Evolutionary conservation across 2,797 vertebrate genomes (phyloP).

Genomic region (Schizopygopsis malacanthus): DNA sequence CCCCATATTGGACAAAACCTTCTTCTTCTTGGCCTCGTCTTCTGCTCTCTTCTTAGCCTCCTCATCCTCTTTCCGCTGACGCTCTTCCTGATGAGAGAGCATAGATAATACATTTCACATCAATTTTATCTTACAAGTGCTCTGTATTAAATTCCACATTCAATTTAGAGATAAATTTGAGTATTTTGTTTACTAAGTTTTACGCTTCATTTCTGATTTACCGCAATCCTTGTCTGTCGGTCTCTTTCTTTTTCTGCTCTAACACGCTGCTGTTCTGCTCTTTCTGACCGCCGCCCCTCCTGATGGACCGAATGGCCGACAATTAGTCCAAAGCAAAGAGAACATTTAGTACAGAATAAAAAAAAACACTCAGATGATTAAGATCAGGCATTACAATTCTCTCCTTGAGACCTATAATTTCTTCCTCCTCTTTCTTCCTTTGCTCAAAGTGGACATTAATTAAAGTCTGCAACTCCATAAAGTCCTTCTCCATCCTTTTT

Average conservation of each 20-base stretch:
- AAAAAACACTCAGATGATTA: not conserved
- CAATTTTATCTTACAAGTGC: not conserved
- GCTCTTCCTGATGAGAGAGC: slow-evolving; percentile 81
- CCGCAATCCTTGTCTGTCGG: slow-evolving; percentile 86
- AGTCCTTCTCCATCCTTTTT: slow-evolving; percentile 93
- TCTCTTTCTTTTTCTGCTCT: slow-evolving; percentile 89
- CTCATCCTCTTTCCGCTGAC: slow-evolving; percentile 90
- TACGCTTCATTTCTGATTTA: slow-evolving; percentile 63
- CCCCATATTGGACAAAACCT: slow-evolving; percentile 90
- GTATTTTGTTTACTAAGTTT: not conserved
- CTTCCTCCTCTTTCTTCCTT: slow-evolving; percentile 91
- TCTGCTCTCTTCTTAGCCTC: slow-evolving; percentile 90
- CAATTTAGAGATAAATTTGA: not conserved
- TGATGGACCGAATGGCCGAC: slow-evolving; percentile 57
- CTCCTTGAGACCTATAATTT: slow-evolving; percentile 86
- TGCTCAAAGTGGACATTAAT: slow-evolving; percentile 94
- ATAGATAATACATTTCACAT: not conserved
- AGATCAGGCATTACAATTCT: slow-evolving; percentile 78
- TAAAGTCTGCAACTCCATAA: slow-evolving; percentile 89
- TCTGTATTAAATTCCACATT: not conserved
- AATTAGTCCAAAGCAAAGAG: not conserved
- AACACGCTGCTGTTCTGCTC: slow-evolving; percentile 88
- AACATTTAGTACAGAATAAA: not conserved
- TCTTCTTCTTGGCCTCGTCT: slow-evolving; percentile 92
- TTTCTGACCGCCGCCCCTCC: slow-evolving; percentile 84